A percentile compares a stretch with the other conserved stretches of the same genome.
phyloP scores from a whole-genome alignment of 2,888 invertebrate genomes.

The Exocentrus adspersus region DNA sequence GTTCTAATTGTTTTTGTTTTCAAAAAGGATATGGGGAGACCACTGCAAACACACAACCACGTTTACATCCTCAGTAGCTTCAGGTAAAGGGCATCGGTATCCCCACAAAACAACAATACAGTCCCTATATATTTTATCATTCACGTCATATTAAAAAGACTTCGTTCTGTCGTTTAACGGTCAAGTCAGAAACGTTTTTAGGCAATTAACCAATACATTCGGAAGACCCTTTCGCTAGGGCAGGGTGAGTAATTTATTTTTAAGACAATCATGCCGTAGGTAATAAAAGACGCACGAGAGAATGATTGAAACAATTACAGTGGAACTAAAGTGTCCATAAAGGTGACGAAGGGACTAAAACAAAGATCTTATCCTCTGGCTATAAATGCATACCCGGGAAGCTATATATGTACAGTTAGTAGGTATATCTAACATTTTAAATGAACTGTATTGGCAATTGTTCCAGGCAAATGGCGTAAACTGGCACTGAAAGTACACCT shows the following conservation, averaged over 20 bases:
- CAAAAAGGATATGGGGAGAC: too few relatives aligned
- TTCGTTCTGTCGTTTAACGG: constrained; percentile 34
- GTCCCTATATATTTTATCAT: background rate
- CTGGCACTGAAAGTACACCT: constrained; percentile 28
- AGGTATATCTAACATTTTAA: constrained; percentile 58
- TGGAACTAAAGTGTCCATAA: constrained; percentile 43
- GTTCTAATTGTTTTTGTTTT: too few relatives aligned
- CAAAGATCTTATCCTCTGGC: constrained; percentile 51
- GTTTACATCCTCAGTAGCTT: too few relatives aligned
- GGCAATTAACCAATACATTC: constrained; percentile 37
- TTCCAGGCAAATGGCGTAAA: constrained; percentile 48
- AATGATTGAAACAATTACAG: constrained; percentile 30
- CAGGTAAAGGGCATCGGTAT: too few relatives aligned
- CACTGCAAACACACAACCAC: too few relatives aligned
- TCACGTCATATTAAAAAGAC: constrained; percentile 1
- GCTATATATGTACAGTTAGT: constrained; percentile 55
- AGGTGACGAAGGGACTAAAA: constrained; percentile 50
- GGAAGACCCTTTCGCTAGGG: constrained; percentile 1
- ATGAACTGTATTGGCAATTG: constrained; percentile 55
- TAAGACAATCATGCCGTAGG: constrained; percentile 32
- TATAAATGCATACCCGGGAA: constrained; percentile 55
- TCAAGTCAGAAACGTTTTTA: constrained; percentile 36
- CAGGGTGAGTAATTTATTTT: constrained; percentile 27
- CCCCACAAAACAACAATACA: too few relatives aligned
- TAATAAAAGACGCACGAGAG: constrained; percentile 29